A percentile compares a stretch with the other conserved stretches of the same genome.
Conservation (phyloP, 2,888 invertebrate species). For the Vanessa cardui region DNA sequence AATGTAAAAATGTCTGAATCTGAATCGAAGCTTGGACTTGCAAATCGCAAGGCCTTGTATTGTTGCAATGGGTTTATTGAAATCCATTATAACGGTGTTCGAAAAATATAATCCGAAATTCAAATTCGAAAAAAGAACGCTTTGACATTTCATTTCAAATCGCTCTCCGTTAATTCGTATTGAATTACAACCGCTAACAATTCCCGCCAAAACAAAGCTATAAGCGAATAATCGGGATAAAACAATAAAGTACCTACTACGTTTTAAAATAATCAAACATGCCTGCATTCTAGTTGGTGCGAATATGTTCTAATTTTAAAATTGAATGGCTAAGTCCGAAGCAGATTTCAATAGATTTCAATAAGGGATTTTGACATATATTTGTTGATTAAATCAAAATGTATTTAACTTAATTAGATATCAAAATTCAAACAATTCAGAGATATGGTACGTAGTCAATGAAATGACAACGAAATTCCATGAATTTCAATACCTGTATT, state of each 20-base stretch:
- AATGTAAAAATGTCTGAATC: no score
- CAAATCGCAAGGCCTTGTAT: neutral
- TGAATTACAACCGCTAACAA: conserved; percentile 71
- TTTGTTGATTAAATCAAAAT: neutral
- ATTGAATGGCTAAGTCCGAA: conserved; percentile 44
- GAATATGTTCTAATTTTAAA: conserved; percentile 51
- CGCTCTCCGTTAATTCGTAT: conserved; percentile 77
- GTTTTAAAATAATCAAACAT: conserved; percentile 38
- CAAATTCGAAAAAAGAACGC: conserved; percentile 33
- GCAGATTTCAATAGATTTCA: conserved; percentile 18
- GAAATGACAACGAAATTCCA: no score
- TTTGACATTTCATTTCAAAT: conserved; percentile 58
- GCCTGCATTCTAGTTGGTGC: conserved; percentile 55
- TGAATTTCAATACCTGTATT: neutral
- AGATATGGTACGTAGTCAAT: no score
- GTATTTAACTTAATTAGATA: no score
- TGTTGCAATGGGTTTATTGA: neutral
- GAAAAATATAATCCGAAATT: conserved; percentile 2
- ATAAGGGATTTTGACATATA: neutral
- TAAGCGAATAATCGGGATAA: conserved; percentile 42
- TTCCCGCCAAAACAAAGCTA: conserved; percentile 52
- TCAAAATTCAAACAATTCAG: no score
- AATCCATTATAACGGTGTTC: conserved; percentile 4
- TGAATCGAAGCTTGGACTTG: neutral
- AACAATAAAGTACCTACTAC: conserved; percentile 28